These are phyloP conservation scores for Oryzias celebensis DNA, from an alignment of 2,113 vertebrate species.

Conservation along the genomic window DNA sequence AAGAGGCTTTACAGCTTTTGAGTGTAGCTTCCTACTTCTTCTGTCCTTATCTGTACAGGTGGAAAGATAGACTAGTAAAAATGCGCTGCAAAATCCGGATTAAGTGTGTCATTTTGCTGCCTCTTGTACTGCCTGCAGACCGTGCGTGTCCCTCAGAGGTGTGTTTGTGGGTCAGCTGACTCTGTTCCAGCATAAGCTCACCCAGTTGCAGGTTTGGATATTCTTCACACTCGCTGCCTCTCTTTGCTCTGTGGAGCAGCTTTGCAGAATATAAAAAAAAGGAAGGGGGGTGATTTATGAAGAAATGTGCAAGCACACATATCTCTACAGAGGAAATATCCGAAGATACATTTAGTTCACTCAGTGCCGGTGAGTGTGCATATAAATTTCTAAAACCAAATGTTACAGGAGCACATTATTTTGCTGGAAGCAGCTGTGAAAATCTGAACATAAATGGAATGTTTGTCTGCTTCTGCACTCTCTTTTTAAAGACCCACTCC, in stretches of 20 bases:
- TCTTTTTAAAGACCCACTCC: too few species aligned
- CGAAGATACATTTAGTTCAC: slow-evolving; percentile 22
- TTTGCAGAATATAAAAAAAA: slow-evolving; percentile 17
- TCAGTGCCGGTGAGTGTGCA: slow-evolving; percentile 10
- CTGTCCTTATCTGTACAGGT: too few species aligned
- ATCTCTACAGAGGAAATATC: slow-evolving; percentile 32
- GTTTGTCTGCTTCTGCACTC: not conserved
- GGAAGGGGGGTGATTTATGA: slow-evolving; percentile 29
- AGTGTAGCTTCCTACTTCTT: not conserved
- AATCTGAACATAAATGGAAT: slow-evolving; percentile 5
- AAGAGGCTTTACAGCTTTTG: not conserved
- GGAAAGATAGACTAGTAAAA: too few species aligned
- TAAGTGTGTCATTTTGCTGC: not conserved
- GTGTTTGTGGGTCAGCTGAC: slow-evolving; percentile 17
- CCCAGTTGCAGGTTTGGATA: slow-evolving; percentile 43
- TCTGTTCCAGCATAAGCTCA: slow-evolving; percentile 28
- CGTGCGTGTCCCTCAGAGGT: slow-evolving; percentile 1
- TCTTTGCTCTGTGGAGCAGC: slow-evolving; percentile 23
- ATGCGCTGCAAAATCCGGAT: too few species aligned
- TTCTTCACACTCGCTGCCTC: slow-evolving; percentile 17
- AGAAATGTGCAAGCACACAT: slow-evolving; percentile 25
- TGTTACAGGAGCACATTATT: slow-evolving; percentile 28
- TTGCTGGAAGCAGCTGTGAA: slow-evolving; percentile 19
- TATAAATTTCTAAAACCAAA: slow-evolving; percentile 21
- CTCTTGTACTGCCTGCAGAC: slow-evolving; percentile 18